A percentile compares a stretch with the other conserved stretches of the same genome.
Evolutionary conservation across 2,797 vertebrate species (phyloP).

Genomic region (Luscinia megarhynchos): DNA sequence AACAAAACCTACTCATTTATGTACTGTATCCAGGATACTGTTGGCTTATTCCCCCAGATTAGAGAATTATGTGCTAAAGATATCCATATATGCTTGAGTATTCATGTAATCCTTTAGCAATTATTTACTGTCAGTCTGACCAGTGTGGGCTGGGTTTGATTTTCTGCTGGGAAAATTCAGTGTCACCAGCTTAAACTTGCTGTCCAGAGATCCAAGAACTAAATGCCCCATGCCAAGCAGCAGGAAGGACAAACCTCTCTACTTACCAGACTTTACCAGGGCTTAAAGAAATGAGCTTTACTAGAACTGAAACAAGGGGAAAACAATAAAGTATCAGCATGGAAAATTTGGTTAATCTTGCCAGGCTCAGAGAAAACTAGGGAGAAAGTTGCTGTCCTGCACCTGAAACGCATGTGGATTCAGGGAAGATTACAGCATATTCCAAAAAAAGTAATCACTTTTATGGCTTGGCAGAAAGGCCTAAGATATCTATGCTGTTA

Average conservation of each 20-base stretch:
- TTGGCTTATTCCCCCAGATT: constrained; percentile 1
- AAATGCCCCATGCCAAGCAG: background rate
- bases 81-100: background rate
- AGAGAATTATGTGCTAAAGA: background rate
- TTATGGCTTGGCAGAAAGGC: constrained; percentile 21
- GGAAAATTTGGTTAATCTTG: constrained; percentile 31
- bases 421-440: constrained; percentile 24
- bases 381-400: background rate
- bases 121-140: background rate
- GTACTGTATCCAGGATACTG: background rate
- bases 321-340: background rate
- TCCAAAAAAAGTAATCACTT: constrained; percentile 28
- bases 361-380: background rate
- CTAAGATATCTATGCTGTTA: background rate
- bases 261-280: background rate
- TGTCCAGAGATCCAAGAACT: background rate
- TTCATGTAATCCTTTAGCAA: background rate
- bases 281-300: background rate
- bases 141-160: background rate
- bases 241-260: background rate
- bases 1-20: background rate
- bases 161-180: background rate
- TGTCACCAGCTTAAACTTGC: background rate
- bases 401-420: constrained; percentile 18
- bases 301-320: constrained; percentile 3